Conservation (phyloP, 2,113 vertebrate genomes). For the Prionailurus bengalensis region DNA sequence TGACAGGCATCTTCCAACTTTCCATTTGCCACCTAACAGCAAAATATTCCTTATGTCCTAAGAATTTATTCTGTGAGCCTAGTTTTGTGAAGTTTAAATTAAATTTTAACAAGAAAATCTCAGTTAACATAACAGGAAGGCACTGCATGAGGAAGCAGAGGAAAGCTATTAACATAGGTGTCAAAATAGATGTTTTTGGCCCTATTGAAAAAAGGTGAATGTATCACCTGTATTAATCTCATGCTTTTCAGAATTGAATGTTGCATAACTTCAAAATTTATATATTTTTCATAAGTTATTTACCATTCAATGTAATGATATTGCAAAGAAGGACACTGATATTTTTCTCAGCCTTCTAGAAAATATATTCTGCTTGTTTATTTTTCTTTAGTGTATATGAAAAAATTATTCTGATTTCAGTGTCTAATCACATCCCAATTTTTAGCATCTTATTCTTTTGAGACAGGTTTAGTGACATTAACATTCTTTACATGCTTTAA, state of each 20-base stretch:
- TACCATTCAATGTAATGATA: neutral
- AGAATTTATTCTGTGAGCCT: neutral
- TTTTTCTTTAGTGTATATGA: neutral
- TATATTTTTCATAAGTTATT: neutral
- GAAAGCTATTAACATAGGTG: constrained; percentile 20
- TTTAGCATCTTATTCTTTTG: neutral
- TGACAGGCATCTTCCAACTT: neutral
- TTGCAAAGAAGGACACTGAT: neutral
- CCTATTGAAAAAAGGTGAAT: neutral
- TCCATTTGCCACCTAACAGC: neutral
- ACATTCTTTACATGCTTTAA: neutral
- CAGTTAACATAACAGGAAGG: constrained; percentile 22
- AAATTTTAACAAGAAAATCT: constrained; percentile 50
- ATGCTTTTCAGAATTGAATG: neutral
- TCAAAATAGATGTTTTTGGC: neutral
- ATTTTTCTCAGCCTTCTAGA: neutral
- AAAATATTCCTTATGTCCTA: neutral
- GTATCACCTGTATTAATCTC: neutral
- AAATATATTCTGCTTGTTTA: neutral
- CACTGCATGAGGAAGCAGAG: neutral
- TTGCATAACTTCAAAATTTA: neutral
- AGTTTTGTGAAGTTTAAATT: constrained; percentile 37
- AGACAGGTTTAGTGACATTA: neutral
- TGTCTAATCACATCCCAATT: neutral
- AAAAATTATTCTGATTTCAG: neutral